Base-by-base conservation (phyloP, 2,113 vertebrate species). In the Dryoscopus gambensis region DNA sequence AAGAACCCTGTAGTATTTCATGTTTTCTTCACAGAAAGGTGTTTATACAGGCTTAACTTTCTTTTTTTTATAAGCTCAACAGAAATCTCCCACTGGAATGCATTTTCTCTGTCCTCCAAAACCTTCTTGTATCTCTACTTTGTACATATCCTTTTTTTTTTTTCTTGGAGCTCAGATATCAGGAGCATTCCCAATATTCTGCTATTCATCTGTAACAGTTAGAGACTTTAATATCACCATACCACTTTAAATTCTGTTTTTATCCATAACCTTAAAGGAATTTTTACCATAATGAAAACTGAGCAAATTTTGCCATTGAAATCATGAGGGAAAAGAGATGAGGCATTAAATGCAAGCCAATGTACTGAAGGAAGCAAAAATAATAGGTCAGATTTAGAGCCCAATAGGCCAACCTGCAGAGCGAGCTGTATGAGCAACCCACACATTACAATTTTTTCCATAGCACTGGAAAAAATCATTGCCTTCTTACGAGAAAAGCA, bases 21-120 rank as follows among this genome's bases (percentile, higher is more conserved):
- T 76, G 84, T 77, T 91, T 96, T 94, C 82, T 77, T 65, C 2
- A 0, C 47, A 88, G 50, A 70, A 86, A 80, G 60, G 56, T 92
- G 79, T 90, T 97, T 92, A 94, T 88, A 93, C 8, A 33, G 75
- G 35, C 47, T 90, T 90, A 94, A 88, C 25, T 86, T 80, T 55
- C 46, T 77, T 89, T 95, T 90, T 90, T 91, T 53, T 70, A 37
- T 56, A 53, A 76, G 40, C 53, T 89, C 56, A 89, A 91, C 17
- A 82, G 65, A 87, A 89, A 50, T 89, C n/a, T 91, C 69, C 37
- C 71, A 67, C 31, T 52, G 44, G 52, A 90, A 81, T 40, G 27
- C 40, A 49, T 91, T 92, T 81, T 84, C 40, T 89, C 60, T 84
- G 47, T 47, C 40, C 59, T 83, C 63, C 67, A 63, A 94, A 92